Evolutionary conservation across 2,888 invertebrate species (phyloP).

Genomic region (Mimachlamys varia): DNA sequence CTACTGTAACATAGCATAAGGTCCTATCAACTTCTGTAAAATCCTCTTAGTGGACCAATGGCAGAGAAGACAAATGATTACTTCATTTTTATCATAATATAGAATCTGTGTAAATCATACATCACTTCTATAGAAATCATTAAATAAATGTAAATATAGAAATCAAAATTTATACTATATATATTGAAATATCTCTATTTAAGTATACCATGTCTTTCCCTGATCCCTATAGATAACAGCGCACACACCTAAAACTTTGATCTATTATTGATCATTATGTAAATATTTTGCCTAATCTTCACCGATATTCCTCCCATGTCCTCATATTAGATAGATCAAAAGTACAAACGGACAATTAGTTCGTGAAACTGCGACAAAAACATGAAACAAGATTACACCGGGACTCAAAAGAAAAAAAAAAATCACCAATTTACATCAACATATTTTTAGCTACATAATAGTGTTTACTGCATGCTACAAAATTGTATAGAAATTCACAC

Average conservation of each 20-base stretch:
- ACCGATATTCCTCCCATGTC: neutral
- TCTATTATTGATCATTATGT: neutral
- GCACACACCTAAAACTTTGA: neutral
- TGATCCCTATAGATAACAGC: neutral
- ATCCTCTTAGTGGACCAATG: neutral
- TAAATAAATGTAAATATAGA: neutral
- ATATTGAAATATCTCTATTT: neutral
- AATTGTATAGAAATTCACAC: conserved; percentile 25
- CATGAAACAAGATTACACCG: neutral
- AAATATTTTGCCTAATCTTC: too few species aligned
- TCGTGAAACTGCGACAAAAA: neutral
- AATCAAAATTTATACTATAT: neutral
- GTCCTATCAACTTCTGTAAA: neutral
- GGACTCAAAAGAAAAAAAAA: neutral
- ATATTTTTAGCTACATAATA: conserved; percentile 11
- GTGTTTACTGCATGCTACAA: neutral
- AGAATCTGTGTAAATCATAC: neutral
- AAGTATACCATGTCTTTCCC: neutral
- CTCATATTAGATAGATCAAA: neutral
- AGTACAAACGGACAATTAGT: neutral
- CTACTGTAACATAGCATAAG: neutral
- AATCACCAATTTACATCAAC: neutral
- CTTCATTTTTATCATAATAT: neutral
- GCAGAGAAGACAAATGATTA: neutral
- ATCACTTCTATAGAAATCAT: neutral